phyloP scores from a whole-genome alignment of 1,140 invertebrate species.

The Diplogasteroides magnus region DNA sequence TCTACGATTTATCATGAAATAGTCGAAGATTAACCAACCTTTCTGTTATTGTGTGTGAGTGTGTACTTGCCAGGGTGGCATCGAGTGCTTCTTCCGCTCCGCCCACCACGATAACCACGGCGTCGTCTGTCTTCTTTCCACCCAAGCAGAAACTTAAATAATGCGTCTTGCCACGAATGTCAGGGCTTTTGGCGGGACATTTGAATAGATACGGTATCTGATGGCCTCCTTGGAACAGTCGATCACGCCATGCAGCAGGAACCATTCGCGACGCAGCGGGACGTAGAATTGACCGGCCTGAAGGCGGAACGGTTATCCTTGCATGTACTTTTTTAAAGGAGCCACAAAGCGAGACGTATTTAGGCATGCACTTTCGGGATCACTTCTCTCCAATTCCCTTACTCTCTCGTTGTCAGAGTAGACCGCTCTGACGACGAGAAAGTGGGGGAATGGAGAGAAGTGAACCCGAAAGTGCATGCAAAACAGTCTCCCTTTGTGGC shows the following conservation, averaged over 20 bases:
- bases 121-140: constrained; percentile 35
- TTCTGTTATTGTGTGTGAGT: constrained; percentile 54
- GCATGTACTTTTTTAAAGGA: too few species aligned
- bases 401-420: too few species aligned
- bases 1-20: too few species aligned
- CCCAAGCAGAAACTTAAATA: constrained; percentile 59
- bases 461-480: too few species aligned
- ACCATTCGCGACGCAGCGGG: constrained; percentile 74
- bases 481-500: too few species aligned
- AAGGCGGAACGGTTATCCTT: neutral
- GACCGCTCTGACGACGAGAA: too few species aligned
- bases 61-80: constrained; percentile 54
- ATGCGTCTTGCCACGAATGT: constrained; percentile 23
- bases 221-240: constrained; percentile 35
- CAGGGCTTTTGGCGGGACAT: neutral
- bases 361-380: too few species aligned
- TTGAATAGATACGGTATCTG: constrained; percentile 1
- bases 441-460: too few species aligned
- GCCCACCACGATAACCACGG: constrained; percentile 45
- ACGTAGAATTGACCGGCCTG: constrained; percentile 63
- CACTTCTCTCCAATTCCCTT: too few species aligned
- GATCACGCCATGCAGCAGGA: constrained; percentile 57
- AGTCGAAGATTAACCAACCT: too few species aligned
- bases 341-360: too few species aligned
- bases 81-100: constrained; percentile 58